Percentiles rank a stretch among this genome's conserved stretches.
Conservation (phyloP, 2,888 invertebrate genomes). For the Quadroppia sp. region DNA sequence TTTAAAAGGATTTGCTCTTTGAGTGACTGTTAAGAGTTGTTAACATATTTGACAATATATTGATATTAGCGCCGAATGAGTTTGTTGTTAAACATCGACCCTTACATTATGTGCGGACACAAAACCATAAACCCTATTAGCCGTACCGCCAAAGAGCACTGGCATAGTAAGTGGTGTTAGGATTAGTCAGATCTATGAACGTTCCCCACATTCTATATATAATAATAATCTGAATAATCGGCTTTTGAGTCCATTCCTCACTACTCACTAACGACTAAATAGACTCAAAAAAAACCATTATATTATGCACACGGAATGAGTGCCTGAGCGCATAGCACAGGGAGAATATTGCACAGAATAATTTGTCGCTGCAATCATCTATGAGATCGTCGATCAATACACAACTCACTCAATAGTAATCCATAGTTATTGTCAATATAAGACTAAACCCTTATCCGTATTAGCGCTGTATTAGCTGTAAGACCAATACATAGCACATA, state of each 20-base stretch:
- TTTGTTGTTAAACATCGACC: slow-evolving; percentile 32
- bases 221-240: slow-evolving; percentile 29
- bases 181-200: slow-evolving; percentile 34
- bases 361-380: slow-evolving; percentile 7
- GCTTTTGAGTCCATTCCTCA: slow-evolving; percentile 25
- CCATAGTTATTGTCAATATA: neutral
- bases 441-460: neutral
- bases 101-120: neutral
- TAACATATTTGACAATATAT: slow-evolving; percentile 32
- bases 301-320: neutral
- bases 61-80: slow-evolving; percentile 2
- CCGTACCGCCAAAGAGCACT: slow-evolving; percentile 30
- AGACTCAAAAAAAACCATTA: neutral
- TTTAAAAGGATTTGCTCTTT: neutral
- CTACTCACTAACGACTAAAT: slow-evolving; percentile 29
- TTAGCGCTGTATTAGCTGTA: neutral
- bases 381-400: neutral
- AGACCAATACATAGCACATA: neutral
- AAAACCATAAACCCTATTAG: slow-evolving; percentile 25
- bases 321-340: neutral
- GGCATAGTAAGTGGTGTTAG: slow-evolving; percentile 10
- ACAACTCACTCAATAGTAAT: slow-evolving; percentile 1
- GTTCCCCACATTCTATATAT: slow-evolving; percentile 14
- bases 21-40: neutral
- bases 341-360: neutral